Percentiles rank a stretch among this genome's conserved stretches.
These are phyloP conservation scores for Thalassoma bifasciatum DNA, from an alignment of 2,113 vertebrate genomes.

Conservation along the genomic window DNA sequence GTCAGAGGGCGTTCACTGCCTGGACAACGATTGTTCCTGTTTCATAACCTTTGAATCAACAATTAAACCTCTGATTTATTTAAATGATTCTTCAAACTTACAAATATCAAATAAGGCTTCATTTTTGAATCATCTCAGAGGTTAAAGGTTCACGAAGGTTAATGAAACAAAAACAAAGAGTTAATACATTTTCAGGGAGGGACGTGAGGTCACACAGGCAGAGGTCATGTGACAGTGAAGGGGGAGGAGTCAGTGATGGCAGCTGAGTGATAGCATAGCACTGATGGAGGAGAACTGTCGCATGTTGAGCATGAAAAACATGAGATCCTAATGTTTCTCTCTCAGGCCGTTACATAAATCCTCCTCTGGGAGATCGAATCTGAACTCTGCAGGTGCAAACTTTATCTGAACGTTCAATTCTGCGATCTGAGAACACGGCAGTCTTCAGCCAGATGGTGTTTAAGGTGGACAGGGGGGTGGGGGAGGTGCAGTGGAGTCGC, in stretches of 20 bases:
- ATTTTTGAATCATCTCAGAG: too few species aligned
- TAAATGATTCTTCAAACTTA: not conserved
- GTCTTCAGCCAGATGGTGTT: conserved; percentile 11
- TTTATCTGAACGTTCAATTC: not conserved
- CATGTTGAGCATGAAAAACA: conserved; percentile 27
- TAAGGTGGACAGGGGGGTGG: conserved; percentile 27
- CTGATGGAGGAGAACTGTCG: conserved; percentile 32
- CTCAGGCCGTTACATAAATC: too few species aligned
- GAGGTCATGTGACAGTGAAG: conserved; percentile 42
- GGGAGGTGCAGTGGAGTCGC: conserved; percentile 58
- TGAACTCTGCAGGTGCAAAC: not conserved
- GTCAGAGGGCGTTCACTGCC: conserved; percentile 26
- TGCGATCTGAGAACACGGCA: not conserved
- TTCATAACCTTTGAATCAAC: conserved; percentile 28
- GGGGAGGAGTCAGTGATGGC: conserved; percentile 38
- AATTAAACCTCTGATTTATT: conserved; percentile 31
- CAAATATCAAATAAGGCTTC: not conserved
- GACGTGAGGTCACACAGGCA: conserved; percentile 56
- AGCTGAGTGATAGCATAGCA: conserved; percentile 50
- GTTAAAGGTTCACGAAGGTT: not conserved
- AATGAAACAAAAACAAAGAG: conserved; percentile 35
- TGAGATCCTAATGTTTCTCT: not conserved
- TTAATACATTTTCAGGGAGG: not conserved
- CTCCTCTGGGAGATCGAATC: not conserved
- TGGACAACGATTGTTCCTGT: conserved; percentile 30